Evolutionary conservation across 1,140 invertebrate species (phyloP).

Genomic region (Idris sp.): DNA sequence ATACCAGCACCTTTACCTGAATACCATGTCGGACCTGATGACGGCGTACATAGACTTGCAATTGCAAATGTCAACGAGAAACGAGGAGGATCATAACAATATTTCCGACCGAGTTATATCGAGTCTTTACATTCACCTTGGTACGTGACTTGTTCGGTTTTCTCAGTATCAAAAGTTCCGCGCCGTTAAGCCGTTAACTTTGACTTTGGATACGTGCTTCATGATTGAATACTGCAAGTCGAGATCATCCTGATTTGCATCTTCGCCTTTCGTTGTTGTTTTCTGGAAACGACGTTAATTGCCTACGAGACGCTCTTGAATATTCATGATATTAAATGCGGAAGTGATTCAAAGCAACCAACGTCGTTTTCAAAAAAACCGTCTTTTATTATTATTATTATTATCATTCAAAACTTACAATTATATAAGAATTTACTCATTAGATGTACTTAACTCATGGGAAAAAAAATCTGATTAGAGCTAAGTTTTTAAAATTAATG

Average conservation of each 20-base stretch:
- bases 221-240: constrained; percentile 29
- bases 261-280: constrained; percentile 12
- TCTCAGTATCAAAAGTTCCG: constrained; percentile 22
- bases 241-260: constrained; percentile 51
- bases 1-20: constrained; percentile 72
- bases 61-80: constrained; percentile 74
- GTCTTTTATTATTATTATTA: constrained; percentile 9
- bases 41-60: constrained; percentile 78
- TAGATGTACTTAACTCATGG: background rate
- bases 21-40: constrained; percentile 77
- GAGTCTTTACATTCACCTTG: constrained; percentile 75
- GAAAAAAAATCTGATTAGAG: too few species aligned
- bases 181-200: constrained; percentile 31
- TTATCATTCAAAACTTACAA: background rate
- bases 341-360: constrained; percentile 4
- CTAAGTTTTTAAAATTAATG: too few species aligned
- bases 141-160: constrained; percentile 67
- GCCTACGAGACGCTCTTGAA: constrained; percentile 9
- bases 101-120: constrained; percentile 75
- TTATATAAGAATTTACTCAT: background rate
- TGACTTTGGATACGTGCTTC: constrained; percentile 13
- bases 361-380: background rate
- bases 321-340: constrained; percentile 37
- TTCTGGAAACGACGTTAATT: constrained; percentile 13
- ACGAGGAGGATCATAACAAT: constrained; percentile 70